Evolutionary conservation across 2,113 vertebrate species (phyloP), one percentile per base, ranked within the genome.

Genomic region (Lota lota): DNA sequence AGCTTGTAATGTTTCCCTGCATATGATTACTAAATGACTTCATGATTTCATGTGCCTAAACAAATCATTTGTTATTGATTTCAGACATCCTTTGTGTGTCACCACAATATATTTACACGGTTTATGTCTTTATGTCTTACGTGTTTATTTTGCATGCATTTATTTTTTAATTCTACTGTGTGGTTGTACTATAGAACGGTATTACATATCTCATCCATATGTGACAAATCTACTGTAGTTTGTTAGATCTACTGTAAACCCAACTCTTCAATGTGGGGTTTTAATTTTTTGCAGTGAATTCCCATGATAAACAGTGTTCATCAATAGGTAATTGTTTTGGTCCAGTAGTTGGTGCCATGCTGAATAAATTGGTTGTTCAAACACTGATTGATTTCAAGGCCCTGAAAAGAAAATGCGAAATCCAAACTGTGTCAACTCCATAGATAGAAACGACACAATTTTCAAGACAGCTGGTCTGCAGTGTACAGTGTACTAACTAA

Each of bases 401-500:
- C 14, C 21, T 22, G 5, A 57, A 36, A 66, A 24, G 40, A 47
- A 47, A 47, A 47, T 10, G 8, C 8, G 40, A 47, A 47, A 47
- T 47, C 40, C 1, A 47, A 47, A 8, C 12, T 10, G 40, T 2
- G 40, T 47, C 40, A 8, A 47, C 40, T 47, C 12, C 40, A 2
- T 47, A 74, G 40, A 69, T 56, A 12, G 16, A 56, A 14, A 18
- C 16, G 56, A 63, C 61, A 62, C 64, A 0, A 70, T 53, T 71
- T 74, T 79, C 2, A 59, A 82, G 82, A 85, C 83, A 89, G 87
- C 85, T 89, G 83, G 82, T 84, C 86, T 89, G 83, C 77, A 73
- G 69, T 80, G 77, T 81, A 85, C 74, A 81, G 61, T 72, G 54
- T 77, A 51, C 10, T 36, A 56, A 36, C 70, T 67, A 57, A n/a